Evolutionary conservation across 1,140 invertebrate genomes (phyloP).

Genomic region (Drepana arcuata): DNA sequence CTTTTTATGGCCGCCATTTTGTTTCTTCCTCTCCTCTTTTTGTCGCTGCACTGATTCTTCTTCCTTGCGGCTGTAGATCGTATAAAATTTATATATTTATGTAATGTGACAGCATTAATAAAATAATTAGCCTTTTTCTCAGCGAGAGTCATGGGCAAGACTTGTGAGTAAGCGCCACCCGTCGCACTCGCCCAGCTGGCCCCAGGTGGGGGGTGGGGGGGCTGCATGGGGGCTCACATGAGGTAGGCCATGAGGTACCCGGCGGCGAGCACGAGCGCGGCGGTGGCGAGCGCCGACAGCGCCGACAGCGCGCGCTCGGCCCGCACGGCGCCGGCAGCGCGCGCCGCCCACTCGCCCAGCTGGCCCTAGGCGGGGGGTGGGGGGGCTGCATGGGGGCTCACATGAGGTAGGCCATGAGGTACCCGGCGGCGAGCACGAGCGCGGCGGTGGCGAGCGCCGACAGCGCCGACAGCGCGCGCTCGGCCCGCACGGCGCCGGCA

Average conservation of each 20-base stretch:
- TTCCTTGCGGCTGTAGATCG: conserved; percentile 77
- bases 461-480: conserved; percentile 85
- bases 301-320: conserved; percentile 87
- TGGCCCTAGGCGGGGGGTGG: conserved; percentile 38
- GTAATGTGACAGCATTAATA: too few species aligned
- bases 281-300: conserved; percentile 86
- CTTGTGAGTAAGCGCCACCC: too few species aligned
- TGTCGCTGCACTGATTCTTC: conserved; percentile 83
- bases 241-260: conserved; percentile 93
- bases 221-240: too few species aligned
- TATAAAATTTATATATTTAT: too few species aligned
- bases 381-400: conserved; percentile 41
- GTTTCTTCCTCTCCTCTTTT: conserved; percentile 59
- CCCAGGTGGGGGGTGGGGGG: not conserved
- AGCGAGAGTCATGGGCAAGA: too few species aligned
- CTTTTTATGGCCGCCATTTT: conserved; percentile 42
- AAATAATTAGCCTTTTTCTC: too few species aligned
- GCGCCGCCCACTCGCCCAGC: conserved; percentile 80
- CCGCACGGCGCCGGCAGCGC: conserved; percentile 80
- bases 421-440: conserved; percentile 86
- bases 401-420: conserved; percentile 92
- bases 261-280: conserved; percentile 84
- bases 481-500: conserved; percentile 82
- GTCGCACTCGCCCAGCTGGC: not conserved
- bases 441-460: conserved; percentile 88